These are phyloP conservation scores for Zaprionus ghesquierei DNA, from an alignment of 1,140 invertebrate species.

Conservation along the genomic window DNA sequence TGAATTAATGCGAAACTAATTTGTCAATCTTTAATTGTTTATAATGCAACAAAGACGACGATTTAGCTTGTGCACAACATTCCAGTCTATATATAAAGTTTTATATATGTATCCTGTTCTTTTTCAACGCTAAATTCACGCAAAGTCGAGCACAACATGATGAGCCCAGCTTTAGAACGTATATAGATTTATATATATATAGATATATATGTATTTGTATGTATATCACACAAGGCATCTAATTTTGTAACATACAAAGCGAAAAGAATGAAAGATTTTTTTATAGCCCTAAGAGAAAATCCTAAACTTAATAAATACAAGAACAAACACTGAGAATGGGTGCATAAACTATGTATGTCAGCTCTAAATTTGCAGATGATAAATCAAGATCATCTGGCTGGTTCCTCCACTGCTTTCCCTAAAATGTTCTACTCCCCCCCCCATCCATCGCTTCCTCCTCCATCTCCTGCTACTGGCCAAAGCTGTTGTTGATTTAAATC, in stretches of 20 bases:
- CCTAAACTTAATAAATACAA: conserved; percentile 41
- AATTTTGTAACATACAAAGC: conserved; percentile 61
- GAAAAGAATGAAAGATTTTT: conserved; percentile 45
- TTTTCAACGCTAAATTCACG: conserved; percentile 3
- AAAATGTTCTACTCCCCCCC: not conserved
- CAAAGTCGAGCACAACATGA: conserved; percentile 1
- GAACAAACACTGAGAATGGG: conserved; percentile 13
- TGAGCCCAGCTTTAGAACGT: conserved; percentile 4
- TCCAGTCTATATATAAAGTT: not conserved
- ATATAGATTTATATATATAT: conserved; percentile 18
- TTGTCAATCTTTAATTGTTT: not conserved
- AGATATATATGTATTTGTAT: conserved; percentile 23
- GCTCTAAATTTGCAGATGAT: conserved; percentile 44
- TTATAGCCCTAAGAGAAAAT: conserved; percentile 45
- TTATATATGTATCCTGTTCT: not conserved
- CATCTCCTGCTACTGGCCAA: not conserved
- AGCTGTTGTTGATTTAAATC: conserved; percentile 53
- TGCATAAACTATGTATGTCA: conserved; percentile 41
- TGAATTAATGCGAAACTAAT: not conserved
- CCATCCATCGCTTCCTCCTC: not conserved
- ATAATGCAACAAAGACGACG: not conserved
- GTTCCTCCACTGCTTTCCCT: conserved; percentile 4
- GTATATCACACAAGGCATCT: conserved; percentile 28
- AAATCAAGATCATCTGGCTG: conserved; percentile 30
- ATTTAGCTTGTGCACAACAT: conserved; percentile 13